Evolutionary conservation across 2,888 invertebrate species (phyloP).

Genomic region (Dromius quadrimaculatus): DNA sequence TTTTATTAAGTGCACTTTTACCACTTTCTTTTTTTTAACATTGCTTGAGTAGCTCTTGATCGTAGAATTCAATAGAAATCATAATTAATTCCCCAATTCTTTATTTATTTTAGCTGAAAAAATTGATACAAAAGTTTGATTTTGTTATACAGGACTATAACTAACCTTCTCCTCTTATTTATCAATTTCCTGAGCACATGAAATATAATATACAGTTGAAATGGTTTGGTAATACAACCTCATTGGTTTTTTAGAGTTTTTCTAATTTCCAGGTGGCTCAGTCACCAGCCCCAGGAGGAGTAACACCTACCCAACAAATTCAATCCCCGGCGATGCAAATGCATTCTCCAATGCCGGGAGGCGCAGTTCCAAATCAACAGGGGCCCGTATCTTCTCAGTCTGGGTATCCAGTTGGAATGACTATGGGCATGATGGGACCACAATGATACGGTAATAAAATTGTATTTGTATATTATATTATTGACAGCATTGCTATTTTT

Average conservation of each 20-base stretch:
- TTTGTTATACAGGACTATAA: too few relatives aligned
- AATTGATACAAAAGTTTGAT: too few relatives aligned
- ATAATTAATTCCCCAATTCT: background rate
- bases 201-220: slow-evolving; percentile 1
- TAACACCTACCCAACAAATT: slow-evolving; percentile 70
- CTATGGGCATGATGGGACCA: slow-evolving; percentile 66
- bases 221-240: slow-evolving; percentile 11
- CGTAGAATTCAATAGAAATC: background rate
- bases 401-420: slow-evolving; percentile 65
- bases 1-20: slow-evolving; percentile 1
- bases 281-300: slow-evolving; percentile 66
- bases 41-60: background rate
- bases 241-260: slow-evolving; percentile 43
- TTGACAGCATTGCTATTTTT: background rate
- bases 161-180: background rate
- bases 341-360: slow-evolving; percentile 70
- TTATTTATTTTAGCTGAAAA: too few relatives aligned
- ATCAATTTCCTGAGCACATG: slow-evolving; percentile 6
- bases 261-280: slow-evolving; percentile 64
- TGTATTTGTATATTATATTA: background rate
- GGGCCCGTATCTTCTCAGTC: slow-evolving; percentile 58
- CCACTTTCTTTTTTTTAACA: background rate
- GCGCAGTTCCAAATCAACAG: slow-evolving; percentile 55
- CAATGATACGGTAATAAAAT: slow-evolving; percentile 54
- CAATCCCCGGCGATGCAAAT: slow-evolving; percentile 72